Evolutionary conservation across 2,113 vertebrate genomes (phyloP), one percentile per base, ranked within the genome.

Genomic region (Scalopus aquaticus): DNA sequence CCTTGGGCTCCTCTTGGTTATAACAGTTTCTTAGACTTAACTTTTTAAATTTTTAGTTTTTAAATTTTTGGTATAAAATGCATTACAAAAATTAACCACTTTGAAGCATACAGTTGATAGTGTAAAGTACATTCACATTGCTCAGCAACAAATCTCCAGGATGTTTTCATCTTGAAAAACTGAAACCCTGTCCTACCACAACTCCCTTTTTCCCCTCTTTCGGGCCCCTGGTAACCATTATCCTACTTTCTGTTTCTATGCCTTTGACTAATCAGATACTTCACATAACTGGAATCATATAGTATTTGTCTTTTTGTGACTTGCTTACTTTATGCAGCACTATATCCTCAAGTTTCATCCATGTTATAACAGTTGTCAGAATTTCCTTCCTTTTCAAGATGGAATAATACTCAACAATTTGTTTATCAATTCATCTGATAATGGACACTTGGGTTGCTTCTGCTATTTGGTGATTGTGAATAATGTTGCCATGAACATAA

Each of bases 91-190:
- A 78, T 44, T 65, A 84, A 85, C n/a, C 39, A 60, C 30, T n/a
- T 69, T 84, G 58, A 49, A 84, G 51, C 56, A 15, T 20, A 58
- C 20, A 51, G 85, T 90, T 24, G 24, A 28, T 32, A 35, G 11
- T 22, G 44, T 7, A 42, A 78, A 78, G 51, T 28, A 58, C 16
- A n/a, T 60, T 78, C 54, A 35, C 64, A 22, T n/a, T 6, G 32
- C 58, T 84, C 42, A 20, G 20, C 12, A 62, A 72, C 16, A 62
- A 4, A 42, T 42, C 62, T 70, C 49, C 39, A 62, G 49, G 67
- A 60, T 4, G 15, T 89, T 69, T 84, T 83, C 51, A 62, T 77
- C 86, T 78, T 94, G 79, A n/a, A 70, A 84, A 70, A 84, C 35
- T 17, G 79, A 84, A 93, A 89, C 9, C n/a, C n/a, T 85, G n/a